phyloP scores from a whole-genome alignment of 2,113 vertebrate genomes.

The Trochalopteron elliotii region DNA sequence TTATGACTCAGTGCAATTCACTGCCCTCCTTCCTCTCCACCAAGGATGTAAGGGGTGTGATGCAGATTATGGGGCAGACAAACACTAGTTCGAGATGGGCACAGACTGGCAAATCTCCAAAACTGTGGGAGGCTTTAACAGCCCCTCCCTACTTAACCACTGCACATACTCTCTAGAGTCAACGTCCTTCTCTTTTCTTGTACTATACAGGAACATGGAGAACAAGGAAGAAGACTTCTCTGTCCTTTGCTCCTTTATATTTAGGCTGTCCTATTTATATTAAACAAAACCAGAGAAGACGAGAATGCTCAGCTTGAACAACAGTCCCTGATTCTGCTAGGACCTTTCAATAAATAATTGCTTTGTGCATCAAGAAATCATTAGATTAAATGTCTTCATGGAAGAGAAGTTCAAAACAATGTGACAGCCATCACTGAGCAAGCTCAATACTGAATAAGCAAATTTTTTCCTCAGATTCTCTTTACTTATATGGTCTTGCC shows the following conservation, averaged over 20 bases:
- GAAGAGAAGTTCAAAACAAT: constrained; percentile 5
- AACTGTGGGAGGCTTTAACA: neutral
- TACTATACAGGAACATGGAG: neutral
- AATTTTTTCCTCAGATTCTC: neutral
- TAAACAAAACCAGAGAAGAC: neutral
- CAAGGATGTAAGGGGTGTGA: neutral
- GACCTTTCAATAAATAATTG: neutral
- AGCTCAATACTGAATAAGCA: neutral
- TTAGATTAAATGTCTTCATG: neutral
- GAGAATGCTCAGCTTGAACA: neutral
- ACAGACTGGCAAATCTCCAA: neutral
- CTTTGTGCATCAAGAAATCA: neutral
- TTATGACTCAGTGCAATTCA: neutral
- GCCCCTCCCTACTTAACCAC: neutral
- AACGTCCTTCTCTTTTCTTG: neutral
- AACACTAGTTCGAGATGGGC: neutral
- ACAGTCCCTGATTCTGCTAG: neutral
- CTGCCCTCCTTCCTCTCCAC: neutral
- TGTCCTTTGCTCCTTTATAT: neutral
- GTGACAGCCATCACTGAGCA: neutral
- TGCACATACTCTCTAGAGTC: neutral
- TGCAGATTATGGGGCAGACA: neutral
- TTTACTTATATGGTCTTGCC: neutral
- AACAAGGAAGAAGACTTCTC: neutral
- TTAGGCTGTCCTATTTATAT: neutral